A percentile compares a stretch with the other conserved stretches of the same genome.
These are phyloP conservation scores for Ancistrus triradiatus DNA, from an alignment of 2,113 vertebrate genomes.

Conservation along the genomic window DNA sequence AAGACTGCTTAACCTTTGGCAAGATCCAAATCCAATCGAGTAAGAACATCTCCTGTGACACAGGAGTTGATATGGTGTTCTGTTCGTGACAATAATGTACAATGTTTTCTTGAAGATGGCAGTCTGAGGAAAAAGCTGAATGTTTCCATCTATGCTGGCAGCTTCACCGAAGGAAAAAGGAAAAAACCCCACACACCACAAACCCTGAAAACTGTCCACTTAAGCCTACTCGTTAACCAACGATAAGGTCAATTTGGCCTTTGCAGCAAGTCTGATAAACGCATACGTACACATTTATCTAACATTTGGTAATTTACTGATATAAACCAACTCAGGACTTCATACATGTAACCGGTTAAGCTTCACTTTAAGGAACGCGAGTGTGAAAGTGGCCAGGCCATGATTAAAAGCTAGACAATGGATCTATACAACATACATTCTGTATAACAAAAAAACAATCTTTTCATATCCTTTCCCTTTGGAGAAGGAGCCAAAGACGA, in stretches of 20 bases:
- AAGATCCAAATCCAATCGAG: background rate
- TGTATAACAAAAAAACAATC: conserved; percentile 16
- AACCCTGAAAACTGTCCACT: conserved; percentile 28
- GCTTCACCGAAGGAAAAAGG: background rate
- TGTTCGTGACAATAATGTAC: no score
- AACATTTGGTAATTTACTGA: background rate
- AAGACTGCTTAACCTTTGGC: background rate
- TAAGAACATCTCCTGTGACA: background rate
- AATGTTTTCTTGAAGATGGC: background rate
- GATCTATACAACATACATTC: conserved; percentile 29
- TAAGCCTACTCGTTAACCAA: background rate
- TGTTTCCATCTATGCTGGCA: background rate
- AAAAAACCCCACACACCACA: conserved; percentile 8
- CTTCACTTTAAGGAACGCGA: background rate
- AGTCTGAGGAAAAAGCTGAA: background rate
- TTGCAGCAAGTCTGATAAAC: conserved; percentile 7
- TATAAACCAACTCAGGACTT: conserved; percentile 12
- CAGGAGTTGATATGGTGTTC: background rate
- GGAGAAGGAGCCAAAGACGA: conserved; percentile 15
- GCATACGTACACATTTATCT: conserved; percentile 2
- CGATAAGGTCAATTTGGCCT: conserved; percentile 10
- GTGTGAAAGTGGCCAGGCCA: background rate
- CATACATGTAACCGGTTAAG: conserved; percentile 1
- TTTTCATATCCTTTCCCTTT: conserved; percentile 30
- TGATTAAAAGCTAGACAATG: conserved; percentile 8